Evolutionary conservation across 2,113 vertebrate genomes (phyloP).

Genomic region (Ptychochromis oligacanthus): DNA sequence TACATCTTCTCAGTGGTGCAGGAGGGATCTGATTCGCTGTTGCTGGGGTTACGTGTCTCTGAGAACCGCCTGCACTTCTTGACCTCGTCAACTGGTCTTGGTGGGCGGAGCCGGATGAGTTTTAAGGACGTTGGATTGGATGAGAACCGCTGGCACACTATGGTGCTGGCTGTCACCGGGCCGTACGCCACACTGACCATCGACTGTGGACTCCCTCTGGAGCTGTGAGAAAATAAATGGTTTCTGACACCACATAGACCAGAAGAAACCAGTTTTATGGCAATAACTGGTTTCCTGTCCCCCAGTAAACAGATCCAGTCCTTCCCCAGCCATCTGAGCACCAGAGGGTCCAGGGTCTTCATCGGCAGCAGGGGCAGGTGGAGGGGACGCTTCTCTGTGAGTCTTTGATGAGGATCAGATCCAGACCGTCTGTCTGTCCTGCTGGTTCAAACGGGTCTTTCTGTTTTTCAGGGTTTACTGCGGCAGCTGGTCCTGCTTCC

Average conservation of each 20-base stretch:
- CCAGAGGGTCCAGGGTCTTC: conserved; percentile 85
- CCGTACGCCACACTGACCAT: conserved; percentile 83
- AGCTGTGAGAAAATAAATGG: conserved; percentile 81
- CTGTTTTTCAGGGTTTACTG: conserved; percentile 86
- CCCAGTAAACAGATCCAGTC: conserved; percentile 81
- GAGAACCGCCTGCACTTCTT: conserved; percentile 85
- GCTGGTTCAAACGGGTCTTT: background rate
- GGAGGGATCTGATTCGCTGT: conserved; percentile 74
- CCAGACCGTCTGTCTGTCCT: background rate
- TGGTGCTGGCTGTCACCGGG: conserved; percentile 86
- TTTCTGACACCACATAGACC: background rate
- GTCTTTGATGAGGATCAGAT: conserved; percentile 36
- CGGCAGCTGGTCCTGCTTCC: conserved; percentile 94
- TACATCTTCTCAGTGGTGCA: conserved; percentile 87
- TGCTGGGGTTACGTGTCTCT: conserved; percentile 86
- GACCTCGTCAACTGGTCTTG: conserved; percentile 38
- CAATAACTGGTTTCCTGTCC: conserved; percentile 18
- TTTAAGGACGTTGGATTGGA: conserved; percentile 81
- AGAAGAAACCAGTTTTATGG: background rate
- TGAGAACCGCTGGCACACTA: conserved; percentile 89
- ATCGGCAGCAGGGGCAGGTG: conserved; percentile 85
- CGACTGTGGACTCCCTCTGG: conserved; percentile 87
- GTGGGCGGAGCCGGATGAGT: conserved; percentile 77
- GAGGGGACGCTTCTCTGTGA: conserved; percentile 89
- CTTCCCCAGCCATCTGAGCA: conserved; percentile 83